Evolutionary conservation across 2,113 vertebrate genomes (phyloP).

Genomic region (Alethe castanea): DNA sequence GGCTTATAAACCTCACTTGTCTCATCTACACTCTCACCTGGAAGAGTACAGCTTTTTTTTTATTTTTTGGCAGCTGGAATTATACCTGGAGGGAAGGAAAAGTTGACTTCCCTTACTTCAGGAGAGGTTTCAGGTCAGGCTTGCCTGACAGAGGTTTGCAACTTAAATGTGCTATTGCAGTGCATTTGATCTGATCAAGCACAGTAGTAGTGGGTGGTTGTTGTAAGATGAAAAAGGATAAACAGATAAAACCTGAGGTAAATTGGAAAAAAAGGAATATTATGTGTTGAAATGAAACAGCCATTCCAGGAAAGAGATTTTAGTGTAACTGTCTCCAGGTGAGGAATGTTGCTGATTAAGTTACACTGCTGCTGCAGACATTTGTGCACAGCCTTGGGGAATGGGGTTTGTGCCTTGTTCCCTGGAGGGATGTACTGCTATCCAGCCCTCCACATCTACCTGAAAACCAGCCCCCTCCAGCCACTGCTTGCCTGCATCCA

Average conservation of each 20-base stretch:
- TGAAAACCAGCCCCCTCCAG: neutral
- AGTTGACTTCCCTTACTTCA: neutral
- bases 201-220: neutral
- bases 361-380: rapidly evolving
- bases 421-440: neutral
- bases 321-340: neutral
- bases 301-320: neutral
- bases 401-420: neutral
- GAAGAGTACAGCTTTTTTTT: neutral
- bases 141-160: neutral
- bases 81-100: neutral
- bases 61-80: neutral
- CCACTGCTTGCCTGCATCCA: rapidly evolving
- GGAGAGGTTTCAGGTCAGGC: neutral
- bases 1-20: neutral
- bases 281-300: neutral
- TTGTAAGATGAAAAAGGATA: neutral
- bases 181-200: neutral
- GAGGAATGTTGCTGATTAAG: neutral
- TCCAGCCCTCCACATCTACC: neutral
- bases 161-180: neutral
- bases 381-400: neutral
- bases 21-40: neutral
- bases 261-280: neutral
- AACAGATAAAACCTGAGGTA: neutral